Conservation (phyloP, 2,113 vertebrate species). For the Cottus gobio region DNA sequence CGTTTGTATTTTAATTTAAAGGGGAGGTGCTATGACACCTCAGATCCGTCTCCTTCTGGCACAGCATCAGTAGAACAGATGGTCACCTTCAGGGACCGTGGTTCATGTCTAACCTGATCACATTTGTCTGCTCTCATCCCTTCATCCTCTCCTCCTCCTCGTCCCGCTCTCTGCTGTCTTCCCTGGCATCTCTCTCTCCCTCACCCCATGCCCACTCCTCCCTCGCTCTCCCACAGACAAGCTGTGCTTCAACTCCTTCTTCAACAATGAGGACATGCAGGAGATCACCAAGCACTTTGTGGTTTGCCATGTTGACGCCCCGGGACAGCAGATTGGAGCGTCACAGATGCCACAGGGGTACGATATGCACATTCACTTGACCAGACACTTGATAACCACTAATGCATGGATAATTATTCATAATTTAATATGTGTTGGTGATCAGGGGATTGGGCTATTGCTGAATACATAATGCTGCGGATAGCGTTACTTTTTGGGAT, state of each 20-base stretch:
- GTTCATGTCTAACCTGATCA: conserved; percentile 11
- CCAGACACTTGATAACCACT: background rate
- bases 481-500: background rate
- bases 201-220: background rate
- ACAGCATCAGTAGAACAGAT: conserved; percentile 32
- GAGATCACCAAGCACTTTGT: conserved; percentile 99
- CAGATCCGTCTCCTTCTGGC: conserved; percentile 16
- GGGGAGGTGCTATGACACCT: background rate
- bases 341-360: conserved; percentile 96
- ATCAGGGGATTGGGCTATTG: background rate
- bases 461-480: background rate
- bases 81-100: conserved; percentile 26
- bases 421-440: background rate
- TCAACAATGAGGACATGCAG: conserved; percentile 98
- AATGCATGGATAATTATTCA: background rate
- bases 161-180: background rate
- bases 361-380: background rate
- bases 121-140: conserved; percentile 11
- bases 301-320: conserved; percentile 95
- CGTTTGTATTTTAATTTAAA: background rate
- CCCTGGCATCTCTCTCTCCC: background rate
- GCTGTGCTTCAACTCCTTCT: conserved; percentile 96
- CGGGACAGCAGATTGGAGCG: conserved; percentile 92
- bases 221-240: conserved; percentile 87
- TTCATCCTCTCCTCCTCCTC: background rate